phyloP scores from a whole-genome alignment of 2,113 vertebrate species.

The Rafetus swinhoei region DNA sequence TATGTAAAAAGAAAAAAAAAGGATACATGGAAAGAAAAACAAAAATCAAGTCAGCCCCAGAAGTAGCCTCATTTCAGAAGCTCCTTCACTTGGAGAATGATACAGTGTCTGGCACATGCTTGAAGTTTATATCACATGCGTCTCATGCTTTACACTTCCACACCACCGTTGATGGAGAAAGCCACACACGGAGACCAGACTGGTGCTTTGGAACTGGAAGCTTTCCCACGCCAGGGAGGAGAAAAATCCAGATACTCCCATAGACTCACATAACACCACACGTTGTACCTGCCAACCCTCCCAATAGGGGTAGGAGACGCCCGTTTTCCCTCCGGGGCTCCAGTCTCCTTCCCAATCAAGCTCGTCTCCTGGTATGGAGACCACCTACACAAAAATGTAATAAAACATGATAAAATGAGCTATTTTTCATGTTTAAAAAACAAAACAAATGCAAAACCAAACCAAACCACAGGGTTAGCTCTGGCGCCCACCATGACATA shows the following conservation, averaged over 20 bases:
- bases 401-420: slow-evolving; percentile 79
- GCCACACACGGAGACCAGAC: slow-evolving; percentile 85
- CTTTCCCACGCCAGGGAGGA: slow-evolving; percentile 77
- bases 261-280: slow-evolving; percentile 88
- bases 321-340: slow-evolving; percentile 87
- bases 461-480: slow-evolving; percentile 44
- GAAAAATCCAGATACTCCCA: slow-evolving; percentile 79
- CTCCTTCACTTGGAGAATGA: slow-evolving; percentile 72
- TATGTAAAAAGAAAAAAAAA: slow-evolving; percentile 59
- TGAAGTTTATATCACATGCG: slow-evolving; percentile 76
- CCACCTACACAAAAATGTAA: slow-evolving; percentile 84
- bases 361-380: slow-evolving; percentile 86
- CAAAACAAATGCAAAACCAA: slow-evolving; percentile 42
- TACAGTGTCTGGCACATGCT: slow-evolving; percentile 80
- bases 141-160: slow-evolving; percentile 85
- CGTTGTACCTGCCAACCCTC: slow-evolving; percentile 88
- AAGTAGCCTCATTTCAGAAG: slow-evolving; percentile 30
- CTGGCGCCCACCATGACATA: slow-evolving; percentile 58
- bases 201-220: slow-evolving; percentile 80
- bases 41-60: slow-evolving; percentile 48
- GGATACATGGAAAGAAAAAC: slow-evolving; percentile 68
- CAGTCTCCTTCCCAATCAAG: slow-evolving; percentile 88
- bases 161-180: slow-evolving; percentile 85
- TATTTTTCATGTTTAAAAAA: slow-evolving; percentile 76
- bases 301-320: slow-evolving; percentile 87